Base-by-base conservation (phyloP, 2,888 invertebrate genomes). In the Cryptophagus acutangulus region DNA sequence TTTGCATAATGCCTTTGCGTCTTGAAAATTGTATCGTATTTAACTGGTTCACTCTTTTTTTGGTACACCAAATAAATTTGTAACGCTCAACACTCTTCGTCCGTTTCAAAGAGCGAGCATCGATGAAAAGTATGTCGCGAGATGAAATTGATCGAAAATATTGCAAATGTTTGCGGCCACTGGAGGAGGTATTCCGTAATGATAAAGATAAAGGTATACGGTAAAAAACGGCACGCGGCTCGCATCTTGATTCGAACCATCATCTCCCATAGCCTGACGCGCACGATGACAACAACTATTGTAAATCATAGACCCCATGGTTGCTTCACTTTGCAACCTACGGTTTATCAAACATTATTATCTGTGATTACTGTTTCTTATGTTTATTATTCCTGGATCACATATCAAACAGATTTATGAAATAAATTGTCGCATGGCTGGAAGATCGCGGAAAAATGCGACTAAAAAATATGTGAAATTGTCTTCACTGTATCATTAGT, bases 191-290 rank as follows among this genome's bases (percentile, higher is more conserved):
- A 46, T 48, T 48, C 45, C 43, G 37, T 37, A 40, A 37, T 40
- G 30, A 42, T 42, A 43, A 35, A 48, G 41, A 46, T 20, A 6
- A 20, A 20, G 37, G 41, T 45, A 35, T 38, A 36, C 9, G 30
- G 36, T 36, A 52, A 52, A 49, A 52, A 52, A 45, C 41, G 46
- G 46, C 51, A 52, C 48, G 50, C 50, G 47, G 50, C 45, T 38
- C 41, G 52, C 50, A 49, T 49, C 46, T 51, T 45, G 47, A 50
- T 52, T 26, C 26, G 12, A 12, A 8, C 3, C 31, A 31, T 31
- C 31, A 31, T 31, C 31, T 31, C 15, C 2, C 39, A 45, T 43
- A 49, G 46, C 33, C 43, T 46, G 48, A 51, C 48, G 47, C 49
- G 45, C 43, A 48, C 47, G 41, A 43, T 48, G 50, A 52, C 50